phyloP scores from a whole-genome alignment of 2,797 vertebrate genomes.

The Cygnus olor region DNA sequence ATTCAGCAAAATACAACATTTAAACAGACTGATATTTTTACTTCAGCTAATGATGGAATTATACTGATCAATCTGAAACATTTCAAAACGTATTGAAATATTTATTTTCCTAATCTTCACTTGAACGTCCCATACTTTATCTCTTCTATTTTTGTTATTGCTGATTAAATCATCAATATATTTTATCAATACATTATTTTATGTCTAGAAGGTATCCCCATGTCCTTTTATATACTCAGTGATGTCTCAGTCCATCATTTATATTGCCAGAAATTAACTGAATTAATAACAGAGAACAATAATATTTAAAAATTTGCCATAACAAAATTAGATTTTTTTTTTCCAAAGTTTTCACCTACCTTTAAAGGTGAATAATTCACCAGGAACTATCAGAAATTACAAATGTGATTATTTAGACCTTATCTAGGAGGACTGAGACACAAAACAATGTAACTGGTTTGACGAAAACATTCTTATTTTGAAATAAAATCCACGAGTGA shows the following conservation, averaged over 20 bases:
- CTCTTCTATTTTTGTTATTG: not conserved
- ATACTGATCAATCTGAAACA: not conserved
- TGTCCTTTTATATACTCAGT: not conserved
- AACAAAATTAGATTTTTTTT: not conserved
- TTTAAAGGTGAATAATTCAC: not conserved
- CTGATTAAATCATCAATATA: not conserved
- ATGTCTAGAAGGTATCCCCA: not conserved
- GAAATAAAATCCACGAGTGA: not conserved
- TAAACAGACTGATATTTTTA: not conserved
- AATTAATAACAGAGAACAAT: not conserved
- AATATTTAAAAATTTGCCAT: not conserved
- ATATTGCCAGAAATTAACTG: not conserved
- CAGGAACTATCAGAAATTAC: not conserved
- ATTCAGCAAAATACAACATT: not conserved
- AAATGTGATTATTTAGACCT: not conserved
- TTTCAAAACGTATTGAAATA: not conserved
- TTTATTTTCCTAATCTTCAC: not conserved
- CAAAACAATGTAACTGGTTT: not conserved
- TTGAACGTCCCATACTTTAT: not conserved
- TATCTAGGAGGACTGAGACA: not conserved
- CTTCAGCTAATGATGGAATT: not conserved
- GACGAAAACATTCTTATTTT: not conserved
- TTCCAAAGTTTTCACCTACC: not conserved
- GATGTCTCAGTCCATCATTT: not conserved
- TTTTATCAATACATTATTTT: not conserved